Percentiles rank a stretch among this genome's conserved stretches.
Evolutionary conservation across 2,113 vertebrate species (phyloP).

Genomic region (Ceuthmochares aereus): DNA sequence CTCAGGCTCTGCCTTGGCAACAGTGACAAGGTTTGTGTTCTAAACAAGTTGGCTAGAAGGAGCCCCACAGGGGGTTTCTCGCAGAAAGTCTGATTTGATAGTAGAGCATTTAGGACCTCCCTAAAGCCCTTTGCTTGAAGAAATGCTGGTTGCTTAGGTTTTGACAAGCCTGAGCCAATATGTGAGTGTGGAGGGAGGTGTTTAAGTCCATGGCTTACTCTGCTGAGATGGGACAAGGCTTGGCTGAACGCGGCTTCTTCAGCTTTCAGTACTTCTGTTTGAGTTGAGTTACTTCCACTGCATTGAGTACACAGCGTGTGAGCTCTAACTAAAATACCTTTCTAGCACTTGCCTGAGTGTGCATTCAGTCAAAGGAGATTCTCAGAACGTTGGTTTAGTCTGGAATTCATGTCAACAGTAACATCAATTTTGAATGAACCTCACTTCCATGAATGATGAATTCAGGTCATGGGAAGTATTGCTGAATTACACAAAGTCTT

Average conservation of each 20-base stretch:
- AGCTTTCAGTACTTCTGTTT: too few relatives aligned
- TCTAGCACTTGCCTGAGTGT: background rate
- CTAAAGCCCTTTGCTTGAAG: background rate
- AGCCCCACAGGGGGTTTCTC: background rate
- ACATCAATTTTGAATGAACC: background rate
- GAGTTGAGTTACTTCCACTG: background rate
- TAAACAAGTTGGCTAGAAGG: background rate
- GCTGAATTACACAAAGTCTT: background rate
- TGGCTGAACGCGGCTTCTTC: background rate
- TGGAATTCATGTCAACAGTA: background rate
- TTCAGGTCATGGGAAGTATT: background rate
- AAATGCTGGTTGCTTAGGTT: background rate
- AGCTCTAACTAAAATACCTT: background rate
- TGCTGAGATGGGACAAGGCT: background rate
- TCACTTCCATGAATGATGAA: background rate
- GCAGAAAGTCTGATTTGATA: background rate
- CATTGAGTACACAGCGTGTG: background rate
- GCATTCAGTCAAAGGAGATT: background rate
- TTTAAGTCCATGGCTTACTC: background rate
- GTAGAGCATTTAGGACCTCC: background rate
- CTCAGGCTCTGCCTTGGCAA: background rate
- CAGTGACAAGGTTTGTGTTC: fast-evolving
- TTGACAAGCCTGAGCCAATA: background rate
- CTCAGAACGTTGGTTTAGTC: background rate
- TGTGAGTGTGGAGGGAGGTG: background rate